Conservation (phyloP, 2,888 invertebrate genomes). For the Loripinus fragilis region DNA sequence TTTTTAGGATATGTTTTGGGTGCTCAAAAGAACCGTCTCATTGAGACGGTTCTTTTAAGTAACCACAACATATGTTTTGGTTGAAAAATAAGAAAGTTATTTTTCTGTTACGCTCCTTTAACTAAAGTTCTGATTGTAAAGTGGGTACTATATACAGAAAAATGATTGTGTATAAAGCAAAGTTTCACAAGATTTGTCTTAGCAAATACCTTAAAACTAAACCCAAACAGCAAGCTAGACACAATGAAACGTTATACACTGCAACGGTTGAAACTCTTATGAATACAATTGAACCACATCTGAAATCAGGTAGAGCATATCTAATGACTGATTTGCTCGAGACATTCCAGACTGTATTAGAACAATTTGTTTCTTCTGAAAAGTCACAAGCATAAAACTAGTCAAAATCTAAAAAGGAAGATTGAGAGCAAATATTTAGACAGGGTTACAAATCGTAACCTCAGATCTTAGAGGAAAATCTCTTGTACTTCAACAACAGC, state of each 20-base stretch:
- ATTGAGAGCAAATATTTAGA: not conserved
- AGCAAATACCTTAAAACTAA: not conserved
- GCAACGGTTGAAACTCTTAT: not conserved
- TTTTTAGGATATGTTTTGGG: too few relatives aligned
- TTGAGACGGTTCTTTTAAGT: too few relatives aligned
- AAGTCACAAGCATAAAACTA: not conserved
- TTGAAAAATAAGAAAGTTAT: too few relatives aligned
- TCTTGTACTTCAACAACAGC: too few relatives aligned
- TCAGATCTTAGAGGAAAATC: not conserved
- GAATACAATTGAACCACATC: not conserved
- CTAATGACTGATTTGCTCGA: not conserved
- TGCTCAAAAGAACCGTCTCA: too few relatives aligned
- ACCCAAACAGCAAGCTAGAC: not conserved
- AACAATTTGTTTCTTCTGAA: not conserved
- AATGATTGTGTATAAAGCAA: conserved; percentile 11
- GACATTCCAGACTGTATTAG: not conserved
- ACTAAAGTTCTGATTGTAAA: too few relatives aligned
- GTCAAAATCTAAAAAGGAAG: conserved; percentile 15
- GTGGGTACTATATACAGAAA: too few relatives aligned
- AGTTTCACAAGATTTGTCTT: conserved; percentile 7
- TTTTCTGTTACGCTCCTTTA: too few relatives aligned
- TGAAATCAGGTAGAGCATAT: conserved; percentile 3
- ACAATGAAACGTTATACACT: not conserved
- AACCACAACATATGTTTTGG: too few relatives aligned
- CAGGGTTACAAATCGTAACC: not conserved